Percentiles rank a stretch among this genome's conserved stretches.
Evolutionary conservation across 2,113 vertebrate genomes (phyloP).

Genomic region (Dissostichus mawsoni): DNA sequence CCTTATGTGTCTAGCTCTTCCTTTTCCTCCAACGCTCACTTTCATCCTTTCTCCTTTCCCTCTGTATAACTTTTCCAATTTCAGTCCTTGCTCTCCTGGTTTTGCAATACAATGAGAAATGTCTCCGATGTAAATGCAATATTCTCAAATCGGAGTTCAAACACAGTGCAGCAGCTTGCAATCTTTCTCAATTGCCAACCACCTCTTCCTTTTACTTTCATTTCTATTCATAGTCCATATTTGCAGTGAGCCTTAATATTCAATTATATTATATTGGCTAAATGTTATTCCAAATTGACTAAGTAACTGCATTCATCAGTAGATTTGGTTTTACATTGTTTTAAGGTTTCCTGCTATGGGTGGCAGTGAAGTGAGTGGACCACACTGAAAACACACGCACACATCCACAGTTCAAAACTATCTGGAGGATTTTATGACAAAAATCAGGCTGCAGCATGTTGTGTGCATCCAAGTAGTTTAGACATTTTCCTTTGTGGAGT

Average conservation of each 20-base stretch:
- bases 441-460: conserved; percentile 2
- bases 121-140: conserved; percentile 28
- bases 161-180: background rate
- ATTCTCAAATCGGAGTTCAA: conserved; percentile 30
- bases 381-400: background rate
- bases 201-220: background rate
- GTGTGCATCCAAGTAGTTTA: conserved; percentile 10
- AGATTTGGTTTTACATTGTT: background rate
- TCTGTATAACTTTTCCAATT: conserved; percentile 11
- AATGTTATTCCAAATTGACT: background rate
- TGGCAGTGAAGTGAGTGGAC: background rate
- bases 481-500: conserved; percentile 14
- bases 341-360: background rate
- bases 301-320: background rate
- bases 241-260: background rate
- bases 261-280: background rate
- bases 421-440: too few species aligned
- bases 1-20: background rate
- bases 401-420: background rate
- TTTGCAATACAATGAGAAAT: conserved; percentile 14
- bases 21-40: conserved; percentile 9
- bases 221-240: background rate
- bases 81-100: conserved; percentile 4
- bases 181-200: background rate
- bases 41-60: conserved; percentile 14